phyloP scores from a whole-genome alignment of 2,888 invertebrate genomes.

The Xestia c-nigrum region DNA sequence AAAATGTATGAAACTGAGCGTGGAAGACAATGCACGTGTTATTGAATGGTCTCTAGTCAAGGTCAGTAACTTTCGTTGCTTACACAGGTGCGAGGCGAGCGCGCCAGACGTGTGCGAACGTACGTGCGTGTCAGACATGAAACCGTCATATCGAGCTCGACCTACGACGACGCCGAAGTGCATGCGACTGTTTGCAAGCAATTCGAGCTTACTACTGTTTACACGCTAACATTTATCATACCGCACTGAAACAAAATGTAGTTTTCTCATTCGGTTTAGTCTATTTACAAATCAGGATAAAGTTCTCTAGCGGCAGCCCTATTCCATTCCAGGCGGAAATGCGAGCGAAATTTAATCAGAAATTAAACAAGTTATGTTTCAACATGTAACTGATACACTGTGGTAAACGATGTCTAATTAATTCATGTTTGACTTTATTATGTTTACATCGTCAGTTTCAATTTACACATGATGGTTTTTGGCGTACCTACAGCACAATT shows the following conservation, averaged over 20 bases:
- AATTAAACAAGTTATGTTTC: slow-evolving; percentile 56
- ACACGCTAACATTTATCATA: slow-evolving; percentile 1
- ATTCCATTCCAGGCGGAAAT: slow-evolving; percentile 34
- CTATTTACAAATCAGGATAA: slow-evolving; percentile 18
- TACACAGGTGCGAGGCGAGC: slow-evolving; percentile 75
- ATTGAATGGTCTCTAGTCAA: slow-evolving; percentile 69
- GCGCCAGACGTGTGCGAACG: slow-evolving; percentile 53
- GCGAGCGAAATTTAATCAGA: slow-evolving; percentile 50
- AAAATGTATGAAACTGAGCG: slow-evolving; percentile 40
- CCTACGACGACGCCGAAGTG: slow-evolving; percentile 29
- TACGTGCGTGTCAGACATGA: slow-evolving; percentile 57
- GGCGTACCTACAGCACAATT: slow-evolving; percentile 13
- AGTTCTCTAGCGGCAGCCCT: slow-evolving; percentile 29
- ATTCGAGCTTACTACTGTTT: slow-evolving; percentile 7
- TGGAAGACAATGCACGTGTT: slow-evolving; percentile 55
- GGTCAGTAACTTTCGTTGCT: slow-evolving; percentile 73
- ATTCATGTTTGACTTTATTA: slow-evolving; percentile 57
- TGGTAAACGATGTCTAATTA: slow-evolving; percentile 60
- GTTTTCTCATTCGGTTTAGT: slow-evolving; percentile 9
- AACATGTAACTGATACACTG: slow-evolving; percentile 54
- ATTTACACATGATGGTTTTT: slow-evolving; percentile 43
- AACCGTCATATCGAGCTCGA: slow-evolving; percentile 53
- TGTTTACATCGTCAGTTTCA: slow-evolving; percentile 48
- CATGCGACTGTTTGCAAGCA: slow-evolving; percentile 46
- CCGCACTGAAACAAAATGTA: not conserved